Conservation (phyloP, 2,113 vertebrate genomes). For the Propithecus coquereli region DNA sequence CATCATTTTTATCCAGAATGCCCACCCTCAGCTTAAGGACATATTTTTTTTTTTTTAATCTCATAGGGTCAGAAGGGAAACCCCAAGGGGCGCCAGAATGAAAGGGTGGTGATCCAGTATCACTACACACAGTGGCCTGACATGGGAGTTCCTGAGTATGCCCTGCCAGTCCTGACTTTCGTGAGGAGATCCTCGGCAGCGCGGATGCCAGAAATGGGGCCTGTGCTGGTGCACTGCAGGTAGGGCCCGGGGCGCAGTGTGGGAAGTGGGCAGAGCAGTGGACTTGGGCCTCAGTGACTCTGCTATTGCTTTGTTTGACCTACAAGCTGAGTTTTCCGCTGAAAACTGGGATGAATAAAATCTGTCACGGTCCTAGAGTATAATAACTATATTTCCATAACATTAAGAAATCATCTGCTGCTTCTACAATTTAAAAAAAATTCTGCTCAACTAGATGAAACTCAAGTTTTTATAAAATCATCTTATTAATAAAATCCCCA, state of each 20-base stretch:
- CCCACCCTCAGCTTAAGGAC: neutral
- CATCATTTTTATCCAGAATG: neutral
- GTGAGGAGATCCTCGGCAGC: conserved; percentile 94
- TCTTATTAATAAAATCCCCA: neutral
- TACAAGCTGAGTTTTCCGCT: neutral
- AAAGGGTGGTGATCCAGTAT: conserved; percentile 92
- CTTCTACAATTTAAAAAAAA: neutral
- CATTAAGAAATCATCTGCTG: neutral
- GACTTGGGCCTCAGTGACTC: rapidly evolving
- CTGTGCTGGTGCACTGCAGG: conserved; percentile 98
- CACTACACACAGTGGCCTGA: conserved; percentile 99
- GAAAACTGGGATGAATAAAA: neutral
- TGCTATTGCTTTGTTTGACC: neutral
- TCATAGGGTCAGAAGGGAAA: conserved; percentile 92
- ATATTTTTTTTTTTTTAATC: neutral
- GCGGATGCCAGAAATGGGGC: conserved; percentile 88
- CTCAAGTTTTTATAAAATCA: neutral
- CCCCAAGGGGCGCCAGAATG: conserved; percentile 91
- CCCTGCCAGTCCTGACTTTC: conserved; percentile 96
- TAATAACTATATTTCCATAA: neutral
- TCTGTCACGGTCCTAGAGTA: neutral
- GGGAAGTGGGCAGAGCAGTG: rapidly evolving
- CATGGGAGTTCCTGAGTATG: conserved; percentile 98
- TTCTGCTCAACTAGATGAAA: neutral
- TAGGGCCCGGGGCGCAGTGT: conserved; percentile 53